Conservation (phyloP, 2,888 invertebrate genomes). For the Patella pellucida region DNA sequence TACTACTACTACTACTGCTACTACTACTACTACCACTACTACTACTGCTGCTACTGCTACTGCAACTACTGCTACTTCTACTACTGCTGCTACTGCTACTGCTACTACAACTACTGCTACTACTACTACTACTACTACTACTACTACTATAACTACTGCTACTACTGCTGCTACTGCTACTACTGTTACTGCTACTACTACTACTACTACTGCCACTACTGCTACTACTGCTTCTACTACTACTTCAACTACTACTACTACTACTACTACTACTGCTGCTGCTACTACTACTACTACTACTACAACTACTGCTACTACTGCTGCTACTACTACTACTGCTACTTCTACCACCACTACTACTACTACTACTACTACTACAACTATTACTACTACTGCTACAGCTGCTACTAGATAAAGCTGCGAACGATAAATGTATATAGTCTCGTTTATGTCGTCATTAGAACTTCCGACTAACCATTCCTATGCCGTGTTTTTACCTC, state of each 20-base stretch:
- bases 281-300: no score
- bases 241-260: neutral
- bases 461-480: no score
- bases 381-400: no score
- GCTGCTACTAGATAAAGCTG: no score
- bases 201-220: neutral
- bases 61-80: neutral
- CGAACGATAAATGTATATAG: no score
- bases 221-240: neutral
- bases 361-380: no score
- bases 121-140: conserved; percentile 6
- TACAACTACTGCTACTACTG: no score
- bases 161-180: neutral
- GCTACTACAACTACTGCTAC: neutral
- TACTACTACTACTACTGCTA: conserved; percentile 5
- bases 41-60: neutral
- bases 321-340: no score
- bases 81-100: neutral
- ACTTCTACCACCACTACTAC: no score
- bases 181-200: neutral
- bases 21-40: conserved; percentile 6
- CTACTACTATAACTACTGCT: neutral
- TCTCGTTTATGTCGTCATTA: no score
- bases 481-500: no score
- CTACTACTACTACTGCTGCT: no score